Evolutionary conservation across 2,888 invertebrate genomes (phyloP), one percentile per base, ranked within the genome.

Genomic region (Perizoma affinitatum): DNA sequence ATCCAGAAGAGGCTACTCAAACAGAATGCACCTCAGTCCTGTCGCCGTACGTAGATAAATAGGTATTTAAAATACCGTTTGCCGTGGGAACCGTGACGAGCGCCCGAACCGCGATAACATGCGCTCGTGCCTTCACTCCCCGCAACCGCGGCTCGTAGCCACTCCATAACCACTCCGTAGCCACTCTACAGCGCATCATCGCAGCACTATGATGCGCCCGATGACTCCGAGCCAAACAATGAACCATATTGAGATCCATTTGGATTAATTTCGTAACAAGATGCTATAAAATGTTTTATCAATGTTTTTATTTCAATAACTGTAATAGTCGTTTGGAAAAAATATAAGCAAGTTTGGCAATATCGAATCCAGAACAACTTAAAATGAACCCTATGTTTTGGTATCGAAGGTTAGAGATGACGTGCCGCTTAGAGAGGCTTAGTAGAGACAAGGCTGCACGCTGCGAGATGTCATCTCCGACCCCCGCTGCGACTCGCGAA

Each of bases 1-100:
- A 91, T 91, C 91, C 89, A 87, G 91, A 87, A 90, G 90, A 90
- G 88, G 88, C 89, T 90, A 89, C 89, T 89, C 84, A 76, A 81
- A 73, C 84, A 83, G 84, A 88, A 87, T 87, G 87, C 83, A 84
- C 79, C 81, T 75, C 80, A 76, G 84, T 89, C 87, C 90, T 90
- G 90, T 90, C 90, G 82, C 90, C 84, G 84, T 83, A 84, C 79
- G 73, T 85, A 86, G 81, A 86, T 86, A 88, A 86, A 87, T 90
- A 91, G 89, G 90, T 88, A 92, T 90, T 88, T 91, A 90, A 90
- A 89, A 91, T 90, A 83, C 88, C 90, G 83, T 78, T 86, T 78
- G 78, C 82, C 91, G 91, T 92, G 91, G 90, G 91, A 92, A 92
- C 89, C 83, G 86, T 83, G 88, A 84, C 86, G 81, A 80, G 83